A percentile compares a stretch with the other conserved stretches of the same genome.
Evolutionary conservation across 1,140 invertebrate species (phyloP).

Genomic region (Leucophenga varia): DNA sequence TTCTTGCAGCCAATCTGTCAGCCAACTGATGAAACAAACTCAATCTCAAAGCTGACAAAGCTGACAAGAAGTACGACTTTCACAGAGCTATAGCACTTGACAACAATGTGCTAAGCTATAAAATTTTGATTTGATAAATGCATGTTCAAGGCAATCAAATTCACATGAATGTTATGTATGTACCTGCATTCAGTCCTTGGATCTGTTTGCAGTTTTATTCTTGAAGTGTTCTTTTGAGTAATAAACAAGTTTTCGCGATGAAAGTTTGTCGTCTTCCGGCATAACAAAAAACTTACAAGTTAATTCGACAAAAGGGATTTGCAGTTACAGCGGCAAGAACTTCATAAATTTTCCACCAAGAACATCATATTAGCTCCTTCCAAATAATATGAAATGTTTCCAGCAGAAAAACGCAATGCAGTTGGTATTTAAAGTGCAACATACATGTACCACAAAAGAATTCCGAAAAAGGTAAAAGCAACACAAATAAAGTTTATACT

Average conservation of each 20-base stretch:
- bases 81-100: conserved; percentile 12
- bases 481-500: too few relatives aligned
- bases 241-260: conserved; percentile 24
- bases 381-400: too few relatives aligned
- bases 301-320: conserved; percentile 52
- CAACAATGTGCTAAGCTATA: conserved; percentile 49
- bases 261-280: conserved; percentile 29
- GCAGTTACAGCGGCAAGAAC: conserved; percentile 5
- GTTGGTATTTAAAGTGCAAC: too few relatives aligned
- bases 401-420: too few relatives aligned
- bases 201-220: conserved; percentile 6
- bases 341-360: too few relatives aligned
- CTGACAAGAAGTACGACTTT: too few relatives aligned
- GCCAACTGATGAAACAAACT: too few relatives aligned
- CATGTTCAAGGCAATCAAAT: conserved; percentile 33
- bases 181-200: conserved; percentile 29
- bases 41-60: too few relatives aligned
- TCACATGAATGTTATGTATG: conserved; percentile 22
- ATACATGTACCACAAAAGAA: too few relatives aligned
- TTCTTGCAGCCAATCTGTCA: too few relatives aligned
- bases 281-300: conserved; percentile 15
- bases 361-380: too few relatives aligned
- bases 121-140: conserved; percentile 53
- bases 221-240: conserved; percentile 28
- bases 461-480: too few relatives aligned